Evolutionary conservation across 2,888 invertebrate species (phyloP).

Genomic region (Alloplasta piceator): DNA sequence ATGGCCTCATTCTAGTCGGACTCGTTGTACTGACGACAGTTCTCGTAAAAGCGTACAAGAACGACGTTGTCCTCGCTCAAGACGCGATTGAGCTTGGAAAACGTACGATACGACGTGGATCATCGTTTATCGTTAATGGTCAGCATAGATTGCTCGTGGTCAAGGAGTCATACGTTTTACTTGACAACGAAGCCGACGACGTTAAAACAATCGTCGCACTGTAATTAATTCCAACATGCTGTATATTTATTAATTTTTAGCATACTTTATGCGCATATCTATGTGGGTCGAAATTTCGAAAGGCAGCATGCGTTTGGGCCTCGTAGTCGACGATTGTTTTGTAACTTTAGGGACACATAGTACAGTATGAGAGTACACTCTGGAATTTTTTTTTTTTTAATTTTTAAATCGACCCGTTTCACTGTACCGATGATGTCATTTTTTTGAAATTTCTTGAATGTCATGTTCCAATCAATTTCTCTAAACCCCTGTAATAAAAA

Average conservation of each 20-base stretch:
- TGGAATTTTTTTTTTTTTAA: no score
- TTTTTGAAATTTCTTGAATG: no score
- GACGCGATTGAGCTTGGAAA: slow-evolving; percentile 92
- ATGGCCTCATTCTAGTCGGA: slow-evolving; percentile 89
- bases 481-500: no score
- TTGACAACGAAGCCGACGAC: slow-evolving; percentile 78
- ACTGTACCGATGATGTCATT: no score
- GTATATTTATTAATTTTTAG: slow-evolving; percentile 1
- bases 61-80: slow-evolving; percentile 88
- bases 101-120: slow-evolving; percentile 88
- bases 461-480: no score
- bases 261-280: no score
- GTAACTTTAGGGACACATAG: no score
- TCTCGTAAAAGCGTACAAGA: slow-evolving; percentile 91
- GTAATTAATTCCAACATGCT: slow-evolving; percentile 36
- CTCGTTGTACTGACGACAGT: slow-evolving; percentile 87
- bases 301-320: no score
- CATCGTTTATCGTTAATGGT: slow-evolving; percentile 86
- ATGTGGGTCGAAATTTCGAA: no score
- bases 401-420: no score
- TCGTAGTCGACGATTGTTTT: no score
- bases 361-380: no score
- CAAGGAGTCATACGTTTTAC: slow-evolving; percentile 85
- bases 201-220: slow-evolving; percentile 59
- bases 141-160: slow-evolving; percentile 86